Evolutionary conservation across 1,140 invertebrate species (phyloP), one percentile per base, ranked within the genome.

Genomic region (Alviniconcha marisindica): DNA sequence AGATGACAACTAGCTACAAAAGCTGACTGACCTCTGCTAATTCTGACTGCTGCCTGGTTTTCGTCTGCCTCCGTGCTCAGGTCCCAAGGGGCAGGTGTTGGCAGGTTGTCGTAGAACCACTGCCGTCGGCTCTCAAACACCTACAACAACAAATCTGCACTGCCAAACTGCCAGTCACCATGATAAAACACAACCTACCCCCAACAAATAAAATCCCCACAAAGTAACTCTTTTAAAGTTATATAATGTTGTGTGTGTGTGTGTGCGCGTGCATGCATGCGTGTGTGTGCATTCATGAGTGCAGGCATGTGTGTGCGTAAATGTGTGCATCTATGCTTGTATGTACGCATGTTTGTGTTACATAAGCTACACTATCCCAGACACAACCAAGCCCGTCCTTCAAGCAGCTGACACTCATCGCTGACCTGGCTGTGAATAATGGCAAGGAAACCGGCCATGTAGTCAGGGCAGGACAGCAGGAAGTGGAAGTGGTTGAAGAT

Each of bases 401-500:
- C n/a, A n/a, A n/a, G n/a, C n/a, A n/a, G n/a, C n/a, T n/a, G n/a
- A n/a, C n/a, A n/a, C n/a, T n/a, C 4, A 60, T 42, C 24, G 38
- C 44, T 85, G 83, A 91, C 90, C 90, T 91, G 90, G 36, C 82
- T 44, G 77, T 88, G 88, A 63, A 92, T 90, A 36, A 90, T 88
- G 74, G 89, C 83, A 71, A 90, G 77, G 60, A 92, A 92, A 40
- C 88, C 84, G 28, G 86, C 86, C 87, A 91, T 91, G 69, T 91
- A 81, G 56, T 90, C 89, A 71, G 89, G 89, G 81, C 89, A 89
- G 79, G 90, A 89, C 63, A 92, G 77, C 36, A 92, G 82, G 60
- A 92, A 92, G 83, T 91, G 90, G 77, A 92, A 91, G 80, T 92
- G 90, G 48, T 91, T 88, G 87, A 92, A 92, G 79, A 92, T 91